Evolutionary conservation across 2,888 invertebrate species (phyloP), one percentile per base, ranked within the genome.

Genomic region (Plebejus melissa): DNA sequence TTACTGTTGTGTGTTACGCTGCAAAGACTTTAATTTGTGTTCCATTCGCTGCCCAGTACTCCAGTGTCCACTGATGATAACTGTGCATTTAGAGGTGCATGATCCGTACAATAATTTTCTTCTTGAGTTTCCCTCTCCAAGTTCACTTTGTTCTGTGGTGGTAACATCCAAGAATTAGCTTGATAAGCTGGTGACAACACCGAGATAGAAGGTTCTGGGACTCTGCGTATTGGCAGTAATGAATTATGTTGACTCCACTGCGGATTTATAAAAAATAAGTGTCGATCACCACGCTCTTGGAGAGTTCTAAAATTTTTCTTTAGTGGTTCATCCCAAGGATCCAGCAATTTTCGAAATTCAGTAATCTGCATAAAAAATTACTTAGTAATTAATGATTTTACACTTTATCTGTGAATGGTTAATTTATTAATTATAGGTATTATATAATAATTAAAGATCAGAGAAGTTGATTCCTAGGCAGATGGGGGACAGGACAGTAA

Each of bases 231-330:
- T 0, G 94, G 93, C 38, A 94, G 80, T 60, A 94, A 81, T 0
- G 94, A 94, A 77, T 94, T 91, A 80, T 94, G 94, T 76, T 89
- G 89, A 75, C 82, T 85, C 86, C 90, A 90, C 76, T 94, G 94
- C 1, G 95, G 94, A 76, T 88, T 93, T 57, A 95, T 93, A 76
- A 94, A 94, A 79, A 94, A 94, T 0, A 95, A 79, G 28, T 88
- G 88, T 58, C 95, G 86, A 7, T 87, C 84, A 36, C 83, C 80
- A 4, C 86, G 81, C 1, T 91, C 89, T 82, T 94, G 94, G 2
- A 94, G 83, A 0, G 90, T 85, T 77, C 95, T 90, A 79, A 85
- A 94, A 83, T 95, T 95, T n/a, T 90, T 82, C 9, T 89, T 79
- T 57, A 95, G 90, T 0, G 91, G 94, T 74, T 93, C 90, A 76